Base-by-base conservation (phyloP, 2,888 invertebrate genomes). In the Agelastica alni region DNA sequence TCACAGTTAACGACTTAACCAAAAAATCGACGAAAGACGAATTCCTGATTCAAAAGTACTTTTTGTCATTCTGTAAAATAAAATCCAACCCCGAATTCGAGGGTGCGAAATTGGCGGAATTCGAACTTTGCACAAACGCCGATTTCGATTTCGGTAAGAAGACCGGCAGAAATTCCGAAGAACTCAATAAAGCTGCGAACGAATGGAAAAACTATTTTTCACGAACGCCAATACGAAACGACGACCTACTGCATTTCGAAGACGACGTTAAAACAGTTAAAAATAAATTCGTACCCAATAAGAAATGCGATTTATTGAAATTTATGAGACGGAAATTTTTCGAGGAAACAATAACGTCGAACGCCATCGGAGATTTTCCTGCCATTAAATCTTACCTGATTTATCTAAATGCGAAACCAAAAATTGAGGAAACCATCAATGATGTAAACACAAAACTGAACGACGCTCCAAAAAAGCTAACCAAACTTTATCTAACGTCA, bases 71-170 rank as follows among this genome's bases (percentile, higher is more conserved):
- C 37, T 58, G 54, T 14, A 52, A 45, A 55, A 60, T 60, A n/a
- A 52, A 46, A 30, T 37, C 13, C 5, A 57, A 55, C 26, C 31
- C 45, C 13, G 26, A 16, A n/a, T 58, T 55, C 41, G 3, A 36
- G 4, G 30, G 32, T 13, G 22, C 26, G 3, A 7, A 46, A 1
- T 47, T 60, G 12, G 47, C 36, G 5, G 52, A 60, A 6, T 55
- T 60, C 28, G 39, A n/a, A 4, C 14, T 60, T 12, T 58, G 60
- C 32, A 60, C 60, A n/a, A 60, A 60, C 32, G 53, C 59, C 6
- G 36, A 32, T 18, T 46, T 53, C 7, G 30, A 58, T 48, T 44
- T 49, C 13, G 22, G 17, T 20, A 4, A 22, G 12, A 14, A 4
- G 6, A 17, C 12, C 13, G 32, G n/a, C n/a, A n/a, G n/a, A n/a